These are phyloP conservation scores for Arion vulgaris DNA, from an alignment of 1,140 invertebrate species.

Conservation along the genomic window DNA sequence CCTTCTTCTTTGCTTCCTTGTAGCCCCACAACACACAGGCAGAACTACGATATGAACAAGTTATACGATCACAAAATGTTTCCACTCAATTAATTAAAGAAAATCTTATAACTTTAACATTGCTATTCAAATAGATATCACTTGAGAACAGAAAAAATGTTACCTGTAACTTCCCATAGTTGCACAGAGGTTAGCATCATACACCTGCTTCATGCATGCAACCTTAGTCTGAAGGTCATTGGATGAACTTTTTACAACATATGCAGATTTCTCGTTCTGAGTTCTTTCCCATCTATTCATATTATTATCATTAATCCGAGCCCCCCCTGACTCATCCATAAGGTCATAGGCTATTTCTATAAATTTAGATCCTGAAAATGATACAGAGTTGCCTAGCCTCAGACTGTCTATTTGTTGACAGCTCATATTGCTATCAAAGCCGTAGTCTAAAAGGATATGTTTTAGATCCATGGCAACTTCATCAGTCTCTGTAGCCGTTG, in stretches of 20 bases:
- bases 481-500: constrained; percentile 47
- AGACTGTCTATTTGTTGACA: constrained; percentile 57
- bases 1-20: too few relatives aligned
- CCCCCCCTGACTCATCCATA: background rate
- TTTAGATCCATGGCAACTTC: constrained; percentile 53
- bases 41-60: too few relatives aligned
- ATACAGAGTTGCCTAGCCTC: constrained; percentile 38
- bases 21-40: too few relatives aligned
- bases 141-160: too few relatives aligned
- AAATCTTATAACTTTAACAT: too few relatives aligned
- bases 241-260: constrained; percentile 42
- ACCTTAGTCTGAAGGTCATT: constrained; percentile 51
- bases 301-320: background rate
- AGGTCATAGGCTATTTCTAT: constrained; percentile 43
- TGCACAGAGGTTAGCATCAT: constrained; percentile 51
- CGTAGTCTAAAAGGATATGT: constrained; percentile 44
- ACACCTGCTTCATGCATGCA: constrained; percentile 52
- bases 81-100: too few relatives aligned
- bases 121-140: too few relatives aligned
- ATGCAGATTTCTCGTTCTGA: constrained; percentile 6
- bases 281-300: background rate
- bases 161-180: constrained; percentile 53
- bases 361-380: constrained; percentile 42
- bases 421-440: constrained; percentile 45
- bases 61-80: too few relatives aligned